Conservation (phyloP, 2,797 vertebrate species). For the Pseudochromis fuscus region DNA sequence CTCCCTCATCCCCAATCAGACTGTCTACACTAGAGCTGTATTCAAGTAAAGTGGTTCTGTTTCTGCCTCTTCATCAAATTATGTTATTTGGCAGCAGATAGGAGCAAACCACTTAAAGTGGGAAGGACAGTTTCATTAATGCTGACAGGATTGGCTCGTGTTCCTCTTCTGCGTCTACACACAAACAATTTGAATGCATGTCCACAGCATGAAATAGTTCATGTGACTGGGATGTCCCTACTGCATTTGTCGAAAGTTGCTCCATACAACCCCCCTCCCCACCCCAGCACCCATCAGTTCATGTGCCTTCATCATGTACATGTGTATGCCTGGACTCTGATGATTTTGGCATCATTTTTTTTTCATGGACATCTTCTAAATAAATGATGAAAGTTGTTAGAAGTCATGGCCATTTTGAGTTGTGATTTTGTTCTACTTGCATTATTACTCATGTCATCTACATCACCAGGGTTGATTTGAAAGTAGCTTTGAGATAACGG, state of each 20-base stretch:
- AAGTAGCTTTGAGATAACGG: not conserved
- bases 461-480: constrained; percentile 22
- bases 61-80: constrained; percentile 7
- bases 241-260: constrained; percentile 25
- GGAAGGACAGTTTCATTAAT: constrained; percentile 10
- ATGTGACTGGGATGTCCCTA: constrained; percentile 27
- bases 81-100: constrained; percentile 4
- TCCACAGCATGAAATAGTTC: constrained; percentile 32
- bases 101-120: not conserved
- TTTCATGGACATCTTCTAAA: constrained; percentile 87
- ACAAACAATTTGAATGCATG: constrained; percentile 55
- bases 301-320: constrained; percentile 91
- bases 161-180: constrained; percentile 27
- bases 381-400: constrained; percentile 80
- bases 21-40: constrained; percentile 27
- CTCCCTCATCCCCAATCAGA: constrained; percentile 42
- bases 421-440: constrained; percentile 50
- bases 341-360: constrained; percentile 79
- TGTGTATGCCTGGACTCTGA: constrained; percentile 81
- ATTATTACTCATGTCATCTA: constrained; percentile 17
- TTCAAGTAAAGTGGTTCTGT: constrained; percentile 16
- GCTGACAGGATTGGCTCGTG: constrained; percentile 5
- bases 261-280: constrained; percentile 16
- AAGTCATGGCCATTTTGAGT: constrained; percentile 69
- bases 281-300: constrained; percentile 60